Percentiles rank a stretch among this genome's conserved stretches.
These are phyloP conservation scores for Cuculus canorus DNA, from an alignment of 2,797 vertebrate species.

Conservation along the genomic window DNA sequence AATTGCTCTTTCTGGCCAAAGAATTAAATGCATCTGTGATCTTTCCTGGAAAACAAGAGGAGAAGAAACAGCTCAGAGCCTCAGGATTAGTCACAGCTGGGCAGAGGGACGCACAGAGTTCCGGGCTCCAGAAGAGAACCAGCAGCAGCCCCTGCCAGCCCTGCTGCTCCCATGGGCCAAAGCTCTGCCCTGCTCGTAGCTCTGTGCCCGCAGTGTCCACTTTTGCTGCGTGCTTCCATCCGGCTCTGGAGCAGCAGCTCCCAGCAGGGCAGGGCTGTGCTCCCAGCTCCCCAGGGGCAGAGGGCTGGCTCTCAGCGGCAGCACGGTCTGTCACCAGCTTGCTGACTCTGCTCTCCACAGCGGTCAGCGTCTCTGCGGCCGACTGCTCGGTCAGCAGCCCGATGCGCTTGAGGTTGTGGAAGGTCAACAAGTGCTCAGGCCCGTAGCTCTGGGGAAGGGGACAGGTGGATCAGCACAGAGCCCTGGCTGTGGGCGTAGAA, in stretches of 20 bases:
- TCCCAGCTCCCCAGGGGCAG: too few species aligned
- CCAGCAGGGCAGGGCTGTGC: too few species aligned
- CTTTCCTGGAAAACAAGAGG: conserved; percentile 81
- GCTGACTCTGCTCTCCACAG: conserved; percentile 93
- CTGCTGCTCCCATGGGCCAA: not conserved
- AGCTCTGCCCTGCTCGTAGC: not conserved
- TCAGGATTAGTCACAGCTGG: not conserved
- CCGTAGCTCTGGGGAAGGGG: conserved; percentile 87
- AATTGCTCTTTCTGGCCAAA: conserved; percentile 94
- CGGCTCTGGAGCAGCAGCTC: not conserved
- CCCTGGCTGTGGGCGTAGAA: accelerated
- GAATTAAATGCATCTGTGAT: conserved; percentile 95
- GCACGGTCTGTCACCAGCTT: conserved; percentile 94
- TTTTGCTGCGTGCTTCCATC: accelerated
- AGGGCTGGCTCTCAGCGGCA: conserved; percentile 78
- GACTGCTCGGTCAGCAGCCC: conserved; percentile 92
- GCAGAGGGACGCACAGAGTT: not conserved
- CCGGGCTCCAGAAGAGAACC: not conserved
- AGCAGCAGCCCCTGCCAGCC: not conserved
- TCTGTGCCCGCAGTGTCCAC: accelerated
- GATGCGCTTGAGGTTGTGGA: conserved; percentile 87
- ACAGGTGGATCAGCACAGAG: accelerated
- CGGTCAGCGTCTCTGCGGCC: conserved; percentile 89
- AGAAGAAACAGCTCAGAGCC: not conserved
- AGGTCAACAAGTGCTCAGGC: conserved; percentile 90